Evolutionary conservation across 2,113 vertebrate genomes (phyloP), one percentile per base, ranked within the genome.

Genomic region (Otolemur garnettii): DNA sequence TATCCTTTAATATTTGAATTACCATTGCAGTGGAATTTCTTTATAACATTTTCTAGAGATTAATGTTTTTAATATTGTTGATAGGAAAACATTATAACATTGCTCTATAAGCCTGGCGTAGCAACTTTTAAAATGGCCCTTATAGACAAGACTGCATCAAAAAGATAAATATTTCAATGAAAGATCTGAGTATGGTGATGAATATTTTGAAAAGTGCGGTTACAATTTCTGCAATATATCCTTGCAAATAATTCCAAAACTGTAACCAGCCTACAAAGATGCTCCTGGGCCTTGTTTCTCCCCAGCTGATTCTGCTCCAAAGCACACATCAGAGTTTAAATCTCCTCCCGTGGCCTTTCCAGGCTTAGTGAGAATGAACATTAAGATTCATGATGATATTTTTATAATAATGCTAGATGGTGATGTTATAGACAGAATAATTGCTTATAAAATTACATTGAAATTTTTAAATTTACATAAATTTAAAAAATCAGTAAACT

Each of bases 1-100:
- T 38, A 82, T 96, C 71, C 50, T 94, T 96, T 87, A 93, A 35
- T 93, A 94, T 98, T 98, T 98, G 91, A 96, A 97, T 98, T 87
- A 94, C 95, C 42, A 82, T 78, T 87, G 50, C 45, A 92, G 53
- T 95, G 4, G 59, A 94, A 82, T 91, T 93, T 93, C 62, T 91
- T 95, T 82, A 91, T 83, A 94, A 88, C 28, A 64, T 79, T 96
- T 94, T 92, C 57, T n/a, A 80, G 66, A 94, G 92, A 96, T 97
- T 53, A 93, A 88, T 90, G 77, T 78, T 93, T 96, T 97, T 97
- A 95, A 97, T 96, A 93, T 87, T 95, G 81, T 95, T 94, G 60
- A 96, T 84, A 45, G 87, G 78, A 96, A 91, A 35, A 75, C 77
- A 93, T 94, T 94, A 30, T 93, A 93, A 79, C 45, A 93, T 79